Evolutionary conservation across 1,140 invertebrate species (phyloP), one percentile per base, ranked within the genome.

Genomic region (Drosophila bocqueti): DNA sequence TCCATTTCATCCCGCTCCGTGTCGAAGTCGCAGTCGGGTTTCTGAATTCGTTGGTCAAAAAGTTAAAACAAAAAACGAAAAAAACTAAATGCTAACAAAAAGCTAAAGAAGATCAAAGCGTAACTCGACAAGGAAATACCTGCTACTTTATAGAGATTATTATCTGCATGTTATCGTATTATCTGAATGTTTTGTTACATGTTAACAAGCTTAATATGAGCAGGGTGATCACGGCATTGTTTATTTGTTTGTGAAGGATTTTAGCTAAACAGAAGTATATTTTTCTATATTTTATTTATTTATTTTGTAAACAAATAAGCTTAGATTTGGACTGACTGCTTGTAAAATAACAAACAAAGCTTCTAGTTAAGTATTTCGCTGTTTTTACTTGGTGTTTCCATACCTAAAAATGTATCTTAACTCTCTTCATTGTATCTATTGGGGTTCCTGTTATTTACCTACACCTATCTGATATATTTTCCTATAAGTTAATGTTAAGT

Each of bases 1-100:
- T 75, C 38, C 50, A 55, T 71, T 55, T 54, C 57, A 64, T 73
- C 72, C 72, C 68, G 34, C 63, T 40, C 54, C 34, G 21, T 36
- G 31, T 54, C 49, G 4, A 16, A n/a, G 26, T 26, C 42, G 16
- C 24, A 24, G n/a, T 46, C 15, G 47, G 13, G 36, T 63, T 73
- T 74, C 57, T 42, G 15, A 45, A 29, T 36, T 42, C 47, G 67
- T 55, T 67, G 67, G 5, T 34, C n/a, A 50, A 65, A 64, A 31
- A 43, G 24, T 21, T 21, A 63, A 49, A 38, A 13, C 29, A 63
- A 43, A 31, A 7, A n/a, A 31, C n/a, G 72, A 21, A 4, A 24
- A 62, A 34, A 21, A 9, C 18, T 47, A 31, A 40, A n/a, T 43
- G 18, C 2, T 24, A 38, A 38, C 15, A 55, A 24, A 49, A 26